These are phyloP conservation scores for Druon quercuslanigerum DNA, from an alignment of 1,140 invertebrate genomes.

Conservation along the genomic window DNA sequence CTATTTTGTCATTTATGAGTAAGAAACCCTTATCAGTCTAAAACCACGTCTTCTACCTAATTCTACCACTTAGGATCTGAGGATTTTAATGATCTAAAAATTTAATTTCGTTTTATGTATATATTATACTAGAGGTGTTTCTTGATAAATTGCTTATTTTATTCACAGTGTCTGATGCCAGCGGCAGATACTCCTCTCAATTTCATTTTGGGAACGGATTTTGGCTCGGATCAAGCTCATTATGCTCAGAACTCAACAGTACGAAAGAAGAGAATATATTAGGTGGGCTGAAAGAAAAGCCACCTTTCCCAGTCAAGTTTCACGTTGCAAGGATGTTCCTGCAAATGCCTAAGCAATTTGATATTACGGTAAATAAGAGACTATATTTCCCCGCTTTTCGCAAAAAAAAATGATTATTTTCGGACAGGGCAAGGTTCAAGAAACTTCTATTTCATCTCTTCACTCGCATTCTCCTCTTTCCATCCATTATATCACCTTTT, in stretches of 20 bases:
- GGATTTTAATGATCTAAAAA: background rate
- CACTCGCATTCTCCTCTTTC: too few relatives aligned
- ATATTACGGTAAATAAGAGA: constrained; percentile 17
- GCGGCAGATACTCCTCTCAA: constrained; percentile 87
- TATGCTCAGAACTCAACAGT: constrained; percentile 78
- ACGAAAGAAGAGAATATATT: constrained; percentile 61
- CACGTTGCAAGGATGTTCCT: constrained; percentile 80
- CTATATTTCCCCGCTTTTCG: background rate
- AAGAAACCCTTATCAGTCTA: too few relatives aligned
- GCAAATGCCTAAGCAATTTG: constrained; percentile 28
- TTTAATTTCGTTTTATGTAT: background rate
- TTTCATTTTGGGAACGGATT: constrained; percentile 89
- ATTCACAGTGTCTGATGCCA: constrained; percentile 85
- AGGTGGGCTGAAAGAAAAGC: constrained; percentile 72
- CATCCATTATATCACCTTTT: too few relatives aligned
- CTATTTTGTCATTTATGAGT: too few relatives aligned
- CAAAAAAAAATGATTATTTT: background rate
- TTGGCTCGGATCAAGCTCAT: constrained; percentile 85
- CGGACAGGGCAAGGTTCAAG: too few relatives aligned
- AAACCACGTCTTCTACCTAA: too few relatives aligned
- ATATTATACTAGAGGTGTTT: background rate
- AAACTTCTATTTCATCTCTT: too few relatives aligned
- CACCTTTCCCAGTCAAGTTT: constrained; percentile 80
- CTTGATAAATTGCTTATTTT: background rate
- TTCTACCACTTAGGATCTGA: too few relatives aligned